These are phyloP conservation scores for Xanthia icteritia DNA, from an alignment of 2,888 invertebrate species.

Conservation along the genomic window DNA sequence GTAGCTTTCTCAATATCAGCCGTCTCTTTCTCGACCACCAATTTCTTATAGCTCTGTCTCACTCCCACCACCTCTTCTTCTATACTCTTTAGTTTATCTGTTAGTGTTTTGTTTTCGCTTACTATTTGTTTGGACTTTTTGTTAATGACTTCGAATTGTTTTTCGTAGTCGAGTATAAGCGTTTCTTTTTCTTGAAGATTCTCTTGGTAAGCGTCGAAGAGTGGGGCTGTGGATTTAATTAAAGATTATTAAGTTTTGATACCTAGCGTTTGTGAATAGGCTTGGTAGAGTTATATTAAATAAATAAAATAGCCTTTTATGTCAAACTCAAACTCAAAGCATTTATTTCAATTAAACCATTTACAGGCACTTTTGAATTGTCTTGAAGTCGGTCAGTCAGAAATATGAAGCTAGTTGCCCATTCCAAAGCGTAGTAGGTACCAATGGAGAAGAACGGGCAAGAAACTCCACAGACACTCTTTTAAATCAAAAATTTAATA, in stretches of 20 bases:
- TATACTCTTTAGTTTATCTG: conserved; percentile 77
- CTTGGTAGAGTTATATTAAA: too few species aligned
- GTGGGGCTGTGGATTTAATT: conserved; percentile 86
- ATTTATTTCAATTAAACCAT: too few species aligned
- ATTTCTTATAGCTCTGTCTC: conserved; percentile 85
- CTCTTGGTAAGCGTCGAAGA: conserved; percentile 95
- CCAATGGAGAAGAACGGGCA: too few species aligned
- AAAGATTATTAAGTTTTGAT: neutral
- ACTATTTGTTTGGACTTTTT: conserved; percentile 93
- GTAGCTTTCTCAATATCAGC: conserved; percentile 85
- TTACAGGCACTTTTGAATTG: too few species aligned
- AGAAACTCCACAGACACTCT: too few species aligned
- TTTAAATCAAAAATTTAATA: too few species aligned
- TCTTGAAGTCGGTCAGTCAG: too few species aligned
- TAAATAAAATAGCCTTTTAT: too few species aligned
- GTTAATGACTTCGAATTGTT: conserved; percentile 93
- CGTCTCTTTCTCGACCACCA: conserved; percentile 86
- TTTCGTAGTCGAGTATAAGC: conserved; percentile 92
- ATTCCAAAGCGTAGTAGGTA: too few species aligned
- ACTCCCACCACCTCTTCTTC: conserved; percentile 80
- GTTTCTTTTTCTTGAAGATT: conserved; percentile 94
- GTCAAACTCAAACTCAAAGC: too few species aligned
- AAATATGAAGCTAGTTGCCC: too few species aligned
- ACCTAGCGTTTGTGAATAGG: neutral
- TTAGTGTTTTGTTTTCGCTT: conserved; percentile 92